A percentile compares a stretch with the other conserved stretches of the same genome.
Conservation (phyloP, 2,797 vertebrate genomes). For the Sciaenops ocellatus region DNA sequence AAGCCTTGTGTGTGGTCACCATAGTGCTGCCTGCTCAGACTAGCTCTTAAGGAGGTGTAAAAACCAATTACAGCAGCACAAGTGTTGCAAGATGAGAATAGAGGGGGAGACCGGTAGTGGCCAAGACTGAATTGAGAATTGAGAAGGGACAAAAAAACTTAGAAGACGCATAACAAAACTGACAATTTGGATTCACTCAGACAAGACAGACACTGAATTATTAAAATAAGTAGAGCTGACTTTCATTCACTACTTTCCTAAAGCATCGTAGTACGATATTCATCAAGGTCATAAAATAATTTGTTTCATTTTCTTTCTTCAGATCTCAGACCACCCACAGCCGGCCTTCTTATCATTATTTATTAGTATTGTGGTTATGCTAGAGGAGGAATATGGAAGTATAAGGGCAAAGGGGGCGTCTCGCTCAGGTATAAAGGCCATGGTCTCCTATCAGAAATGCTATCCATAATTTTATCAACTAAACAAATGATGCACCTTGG, state of each 20-base stretch:
- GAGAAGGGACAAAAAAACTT: slow-evolving; percentile 25
- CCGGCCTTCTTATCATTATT: slow-evolving; percentile 28
- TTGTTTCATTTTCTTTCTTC: background rate
- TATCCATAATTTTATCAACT: slow-evolving; percentile 67
- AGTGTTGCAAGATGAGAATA: slow-evolving; percentile 41
- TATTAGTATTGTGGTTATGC: slow-evolving; percentile 29
- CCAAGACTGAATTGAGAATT: slow-evolving; percentile 40
- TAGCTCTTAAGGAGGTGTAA: slow-evolving; percentile 66
- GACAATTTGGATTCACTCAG: slow-evolving; percentile 10
- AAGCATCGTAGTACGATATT: background rate
- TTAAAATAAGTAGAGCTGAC: background rate
- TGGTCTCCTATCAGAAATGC: slow-evolving; percentile 48
- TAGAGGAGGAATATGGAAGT: slow-evolving; percentile 17
- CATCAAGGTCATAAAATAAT: background rate
- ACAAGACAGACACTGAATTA: slow-evolving; percentile 19
- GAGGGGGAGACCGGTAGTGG: background rate
- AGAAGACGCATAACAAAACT: slow-evolving; percentile 8
- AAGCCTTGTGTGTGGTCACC: slow-evolving; percentile 12
- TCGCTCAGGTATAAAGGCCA: slow-evolving; percentile 57
- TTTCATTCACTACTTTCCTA: background rate
- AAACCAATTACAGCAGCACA: slow-evolving; percentile 65
- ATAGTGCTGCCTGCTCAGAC: slow-evolving; percentile 48
- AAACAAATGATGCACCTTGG: slow-evolving; percentile 63
- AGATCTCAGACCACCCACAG: background rate
- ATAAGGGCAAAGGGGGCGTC: slow-evolving; percentile 16